Conservation (phyloP, 2,888 invertebrate species). For the Schizotus pectinicornis region DNA sequence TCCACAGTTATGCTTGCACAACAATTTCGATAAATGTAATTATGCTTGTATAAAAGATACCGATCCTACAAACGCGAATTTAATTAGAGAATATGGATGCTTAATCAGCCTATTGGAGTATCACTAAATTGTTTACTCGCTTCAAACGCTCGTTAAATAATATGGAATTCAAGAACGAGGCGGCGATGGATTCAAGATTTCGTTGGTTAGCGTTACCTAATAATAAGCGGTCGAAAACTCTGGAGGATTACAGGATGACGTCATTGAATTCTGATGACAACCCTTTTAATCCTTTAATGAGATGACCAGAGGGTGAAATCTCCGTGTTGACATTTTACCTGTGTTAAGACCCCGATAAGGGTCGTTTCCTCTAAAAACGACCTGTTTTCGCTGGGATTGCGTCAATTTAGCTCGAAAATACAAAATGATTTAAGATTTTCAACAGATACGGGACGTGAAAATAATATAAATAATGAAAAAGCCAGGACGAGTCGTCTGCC, state of each 20-base stretch:
- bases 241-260: background rate
- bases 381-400: too few relatives aligned
- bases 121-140: too few relatives aligned
- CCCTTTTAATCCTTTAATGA: conserved; percentile 5
- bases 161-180: too few relatives aligned
- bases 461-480: background rate
- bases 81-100: too few relatives aligned
- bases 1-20: conserved; percentile 1
- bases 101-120: too few relatives aligned
- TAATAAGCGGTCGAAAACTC: background rate
- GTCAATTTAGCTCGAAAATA: too few relatives aligned
- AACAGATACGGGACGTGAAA: too few relatives aligned
- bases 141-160: too few relatives aligned
- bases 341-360: conserved; percentile 1
- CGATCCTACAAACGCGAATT: background rate
- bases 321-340: conserved; percentile 4
- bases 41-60: conserved; percentile 5
- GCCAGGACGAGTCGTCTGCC: background rate
- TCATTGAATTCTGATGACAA: background rate
- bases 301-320: conserved; percentile 1
- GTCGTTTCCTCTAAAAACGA: background rate
- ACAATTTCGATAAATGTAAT: conserved; percentile 25
- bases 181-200: background rate
- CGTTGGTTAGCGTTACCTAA: background rate
- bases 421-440: too few relatives aligned